These are phyloP conservation scores for Brachyhypopomus occidentalis DNA, from an alignment of 2,113 vertebrate genomes.

Conservation along the genomic window DNA sequence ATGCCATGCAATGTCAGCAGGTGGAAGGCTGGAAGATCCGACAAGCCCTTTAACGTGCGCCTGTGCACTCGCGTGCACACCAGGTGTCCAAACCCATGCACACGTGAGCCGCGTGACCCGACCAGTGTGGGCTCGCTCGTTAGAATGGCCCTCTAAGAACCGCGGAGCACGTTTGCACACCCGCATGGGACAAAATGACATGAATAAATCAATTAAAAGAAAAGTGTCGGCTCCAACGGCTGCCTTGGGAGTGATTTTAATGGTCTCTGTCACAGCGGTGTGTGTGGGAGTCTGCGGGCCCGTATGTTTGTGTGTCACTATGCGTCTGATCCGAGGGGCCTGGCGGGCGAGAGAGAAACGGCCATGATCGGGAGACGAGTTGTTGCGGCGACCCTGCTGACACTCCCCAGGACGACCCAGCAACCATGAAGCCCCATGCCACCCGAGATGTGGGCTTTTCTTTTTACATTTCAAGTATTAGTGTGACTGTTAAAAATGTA, in stretches of 20 bases:
- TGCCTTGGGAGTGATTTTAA: slow-evolving; percentile 82
- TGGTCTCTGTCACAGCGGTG: slow-evolving; percentile 77
- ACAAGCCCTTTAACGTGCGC: slow-evolving; percentile 55
- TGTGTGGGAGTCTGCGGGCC: slow-evolving; percentile 61
- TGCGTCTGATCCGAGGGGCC: slow-evolving; percentile 65
- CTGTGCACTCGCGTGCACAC: slow-evolving; percentile 10
- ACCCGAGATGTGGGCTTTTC: slow-evolving; percentile 9
- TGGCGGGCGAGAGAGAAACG: slow-evolving; percentile 31
- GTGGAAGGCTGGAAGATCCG: slow-evolving; percentile 66
- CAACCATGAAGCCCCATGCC: slow-evolving; percentile 5
- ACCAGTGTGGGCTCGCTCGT: slow-evolving; percentile 59
- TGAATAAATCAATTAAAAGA: slow-evolving; percentile 76
- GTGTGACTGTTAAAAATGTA: slow-evolving; percentile 79
- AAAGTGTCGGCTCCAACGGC: slow-evolving; percentile 68
- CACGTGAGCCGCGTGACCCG: slow-evolving; percentile 48
- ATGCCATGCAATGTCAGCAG: slow-evolving; percentile 43
- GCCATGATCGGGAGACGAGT: not conserved
- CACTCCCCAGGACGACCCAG: slow-evolving; percentile 4
- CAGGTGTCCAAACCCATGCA: not conserved
- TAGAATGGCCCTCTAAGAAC: slow-evolving; percentile 55
- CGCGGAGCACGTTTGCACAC: slow-evolving; percentile 48
- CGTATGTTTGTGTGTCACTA: slow-evolving; percentile 66
- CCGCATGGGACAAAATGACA: slow-evolving; percentile 67
- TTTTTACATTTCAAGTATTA: slow-evolving; percentile 63
- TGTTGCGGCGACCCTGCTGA: slow-evolving; percentile 20